phyloP scores from a whole-genome alignment of 1,140 invertebrate genomes.

The Laupala kohalensis region DNA sequence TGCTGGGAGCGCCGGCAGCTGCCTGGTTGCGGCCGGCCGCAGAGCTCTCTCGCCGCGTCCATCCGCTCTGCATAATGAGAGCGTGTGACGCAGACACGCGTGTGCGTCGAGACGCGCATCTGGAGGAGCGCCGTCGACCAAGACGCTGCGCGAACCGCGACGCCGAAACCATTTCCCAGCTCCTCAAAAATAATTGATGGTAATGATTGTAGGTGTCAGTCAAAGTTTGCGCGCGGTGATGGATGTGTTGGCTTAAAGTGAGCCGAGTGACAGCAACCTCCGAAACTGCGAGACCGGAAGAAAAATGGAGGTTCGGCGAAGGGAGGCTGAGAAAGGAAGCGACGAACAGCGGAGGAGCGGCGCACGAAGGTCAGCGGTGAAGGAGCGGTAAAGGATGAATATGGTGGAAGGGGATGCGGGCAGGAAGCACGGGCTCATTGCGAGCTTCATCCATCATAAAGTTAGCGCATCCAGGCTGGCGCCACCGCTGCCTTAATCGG shows the following conservation, averaged over 20 bases:
- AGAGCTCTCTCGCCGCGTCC: too few relatives aligned
- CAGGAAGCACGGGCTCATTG: neutral
- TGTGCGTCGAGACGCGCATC: too few relatives aligned
- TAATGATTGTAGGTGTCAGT: neutral
- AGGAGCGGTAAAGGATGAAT: neutral
- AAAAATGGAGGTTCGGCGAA: neutral
- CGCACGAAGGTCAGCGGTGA: neutral
- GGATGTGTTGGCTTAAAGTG: neutral
- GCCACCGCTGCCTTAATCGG: neutral
- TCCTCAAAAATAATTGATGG: neutral
- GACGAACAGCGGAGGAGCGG: neutral
- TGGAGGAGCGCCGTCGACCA: too few relatives aligned
- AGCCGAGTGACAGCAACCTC: neutral
- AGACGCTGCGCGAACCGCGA: neutral
- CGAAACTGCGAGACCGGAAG: neutral
- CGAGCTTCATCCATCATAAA: neutral
- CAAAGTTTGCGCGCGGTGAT: neutral
- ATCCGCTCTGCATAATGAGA: too few relatives aligned
- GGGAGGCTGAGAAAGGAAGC: neutral
- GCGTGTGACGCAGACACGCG: neutral
- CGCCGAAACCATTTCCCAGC: neutral
- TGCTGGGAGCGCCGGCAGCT: too few relatives aligned
- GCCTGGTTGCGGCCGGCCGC: too few relatives aligned
- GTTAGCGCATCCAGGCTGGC: neutral
- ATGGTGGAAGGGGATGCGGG: neutral